Evolutionary conservation across 2,797 vertebrate genomes (phyloP).

Genomic region (Muraenolepis orangiensis): DNA sequence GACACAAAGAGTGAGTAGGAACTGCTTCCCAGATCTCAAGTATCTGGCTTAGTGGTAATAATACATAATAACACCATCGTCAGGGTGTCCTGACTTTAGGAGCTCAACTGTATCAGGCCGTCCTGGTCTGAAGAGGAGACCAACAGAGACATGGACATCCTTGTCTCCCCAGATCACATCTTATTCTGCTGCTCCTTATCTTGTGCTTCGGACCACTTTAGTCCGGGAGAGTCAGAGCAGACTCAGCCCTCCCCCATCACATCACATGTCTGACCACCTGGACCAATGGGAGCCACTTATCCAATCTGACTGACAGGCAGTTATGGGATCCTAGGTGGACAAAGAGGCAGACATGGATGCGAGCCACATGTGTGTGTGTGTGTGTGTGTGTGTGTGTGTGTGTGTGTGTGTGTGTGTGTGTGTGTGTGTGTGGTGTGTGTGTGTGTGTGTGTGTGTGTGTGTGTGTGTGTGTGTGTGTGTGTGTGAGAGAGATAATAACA

Average conservation of each 20-base stretch:
- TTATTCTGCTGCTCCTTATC: neutral
- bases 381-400: neutral
- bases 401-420: too few species aligned
- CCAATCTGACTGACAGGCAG: neutral
- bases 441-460: neutral
- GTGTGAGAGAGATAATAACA: neutral
- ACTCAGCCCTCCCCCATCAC: neutral
- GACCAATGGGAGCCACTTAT: constrained; percentile 1
- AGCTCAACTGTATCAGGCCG: neutral
- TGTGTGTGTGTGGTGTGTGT: neutral
- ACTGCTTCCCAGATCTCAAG: neutral
- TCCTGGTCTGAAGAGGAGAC: neutral
- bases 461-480: too few species aligned
- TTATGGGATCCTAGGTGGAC: neutral
- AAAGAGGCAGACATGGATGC: neutral
- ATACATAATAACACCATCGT: neutral
- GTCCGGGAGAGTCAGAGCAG: neutral
- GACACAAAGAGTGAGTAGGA: neutral
- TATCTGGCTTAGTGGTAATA: neutral
- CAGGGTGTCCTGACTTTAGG: neutral
- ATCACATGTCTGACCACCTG: neutral
- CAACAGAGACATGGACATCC: neutral
- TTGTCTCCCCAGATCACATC: neutral
- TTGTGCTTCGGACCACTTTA: neutral
- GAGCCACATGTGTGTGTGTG: neutral